phyloP scores from a whole-genome alignment of 2,797 vertebrate species.

The Artibeus jamaicensis region DNA sequence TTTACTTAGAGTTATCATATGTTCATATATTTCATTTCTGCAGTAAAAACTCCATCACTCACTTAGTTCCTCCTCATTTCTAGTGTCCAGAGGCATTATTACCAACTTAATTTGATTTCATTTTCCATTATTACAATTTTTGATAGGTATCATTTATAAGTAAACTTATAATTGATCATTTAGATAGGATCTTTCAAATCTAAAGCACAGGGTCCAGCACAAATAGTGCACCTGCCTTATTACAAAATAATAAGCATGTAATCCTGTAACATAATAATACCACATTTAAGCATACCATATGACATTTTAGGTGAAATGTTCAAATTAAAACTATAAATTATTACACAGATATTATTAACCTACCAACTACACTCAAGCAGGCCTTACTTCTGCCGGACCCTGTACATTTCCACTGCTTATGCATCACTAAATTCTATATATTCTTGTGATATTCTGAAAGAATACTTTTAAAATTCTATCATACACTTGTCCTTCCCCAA shows the following conservation, averaged over 20 bases:
- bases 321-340: no score
- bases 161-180: not conserved
- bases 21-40: not conserved
- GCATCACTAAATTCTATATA: not conserved
- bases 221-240: no score
- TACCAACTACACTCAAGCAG: no score
- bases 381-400: no score
- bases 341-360: no score
- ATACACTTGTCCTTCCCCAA: not conserved
- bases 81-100: not conserved
- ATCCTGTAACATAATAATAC: no score
- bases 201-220: not conserved
- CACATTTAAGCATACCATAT: no score
- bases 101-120: not conserved
- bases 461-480: not conserved
- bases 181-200: not conserved
- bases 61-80: not conserved
- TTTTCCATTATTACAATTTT: conserved; percentile 7
- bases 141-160: not conserved
- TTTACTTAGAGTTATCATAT: not conserved
- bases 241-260: no score
- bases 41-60: conserved; percentile 8
- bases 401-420: not conserved
- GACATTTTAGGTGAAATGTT: no score
- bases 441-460: not conserved